These are phyloP conservation scores for Altica lythri DNA, from an alignment of 2,888 invertebrate species.

Conservation along the genomic window DNA sequence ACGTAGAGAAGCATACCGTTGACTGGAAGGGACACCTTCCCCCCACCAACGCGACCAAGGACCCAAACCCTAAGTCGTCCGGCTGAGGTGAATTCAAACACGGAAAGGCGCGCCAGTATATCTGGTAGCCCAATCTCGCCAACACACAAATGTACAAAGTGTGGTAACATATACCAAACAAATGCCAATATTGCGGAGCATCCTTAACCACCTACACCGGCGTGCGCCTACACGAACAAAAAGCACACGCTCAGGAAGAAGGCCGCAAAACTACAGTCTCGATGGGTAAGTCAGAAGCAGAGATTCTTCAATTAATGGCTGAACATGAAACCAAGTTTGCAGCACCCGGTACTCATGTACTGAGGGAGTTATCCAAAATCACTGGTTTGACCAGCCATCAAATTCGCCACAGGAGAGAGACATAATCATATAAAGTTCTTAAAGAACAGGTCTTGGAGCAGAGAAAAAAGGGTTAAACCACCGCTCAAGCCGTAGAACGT, in stretches of 20 bases:
- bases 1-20: too few species aligned
- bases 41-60: background rate
- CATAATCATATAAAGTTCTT: too few species aligned
- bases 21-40: background rate
- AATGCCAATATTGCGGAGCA: background rate
- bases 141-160: background rate
- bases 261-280: background rate
- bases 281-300: too few species aligned
- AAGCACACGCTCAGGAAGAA: conserved; percentile 2
- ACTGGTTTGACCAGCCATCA: too few species aligned
- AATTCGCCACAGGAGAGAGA: too few species aligned
- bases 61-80: background rate
- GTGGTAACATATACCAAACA: background rate
- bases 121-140: background rate
- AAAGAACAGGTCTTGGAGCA: too few species aligned
- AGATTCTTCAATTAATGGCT: background rate
- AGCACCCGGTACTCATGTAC: background rate
- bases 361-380: too few species aligned
- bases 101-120: background rate
- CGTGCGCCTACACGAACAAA: conserved; percentile 16
- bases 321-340: background rate
- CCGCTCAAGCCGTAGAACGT: too few species aligned
- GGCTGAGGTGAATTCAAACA: background rate
- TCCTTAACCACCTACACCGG: background rate
- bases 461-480: too few species aligned